Evolutionary conservation across 2,113 vertebrate genomes (phyloP).

Genomic region (Naja naja): DNA sequence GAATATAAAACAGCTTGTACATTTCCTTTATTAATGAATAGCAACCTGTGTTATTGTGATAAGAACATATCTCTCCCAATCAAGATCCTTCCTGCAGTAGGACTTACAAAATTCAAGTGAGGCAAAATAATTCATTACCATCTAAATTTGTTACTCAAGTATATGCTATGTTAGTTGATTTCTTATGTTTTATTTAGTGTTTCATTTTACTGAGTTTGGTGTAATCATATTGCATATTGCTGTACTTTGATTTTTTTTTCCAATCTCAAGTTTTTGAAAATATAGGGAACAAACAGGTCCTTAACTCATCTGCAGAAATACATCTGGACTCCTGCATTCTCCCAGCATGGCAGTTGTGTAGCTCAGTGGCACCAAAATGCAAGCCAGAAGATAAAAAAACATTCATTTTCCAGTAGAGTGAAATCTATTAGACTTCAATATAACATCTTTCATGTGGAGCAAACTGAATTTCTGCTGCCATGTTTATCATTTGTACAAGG

Average conservation of each 20-base stretch:
- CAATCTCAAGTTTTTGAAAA: neutral
- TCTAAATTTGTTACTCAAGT: neutral
- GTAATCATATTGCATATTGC: neutral
- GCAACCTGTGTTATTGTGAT: neutral
- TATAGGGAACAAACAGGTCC: neutral
- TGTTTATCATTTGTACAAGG: neutral
- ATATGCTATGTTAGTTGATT: neutral
- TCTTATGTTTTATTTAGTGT: neutral
- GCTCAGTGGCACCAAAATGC: neutral
- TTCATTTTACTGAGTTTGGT: neutral
- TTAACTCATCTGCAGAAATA: neutral
- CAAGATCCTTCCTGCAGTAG: neutral
- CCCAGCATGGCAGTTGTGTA: neutral
- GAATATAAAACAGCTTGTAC: neutral
- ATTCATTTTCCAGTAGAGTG: neutral
- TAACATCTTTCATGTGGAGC: neutral
- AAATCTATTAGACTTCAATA: neutral
- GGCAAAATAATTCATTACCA: neutral
- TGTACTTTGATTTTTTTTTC: neutral
- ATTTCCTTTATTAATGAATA: neutral
- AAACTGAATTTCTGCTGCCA: neutral
- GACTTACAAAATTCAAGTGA: neutral
- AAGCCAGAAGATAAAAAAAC: neutral
- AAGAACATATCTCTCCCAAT: neutral
- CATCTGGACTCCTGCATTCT: neutral